These are phyloP conservation scores for Ischnus inquisitorius DNA, from an alignment of 2,888 invertebrate genomes.

Conservation along the genomic window DNA sequence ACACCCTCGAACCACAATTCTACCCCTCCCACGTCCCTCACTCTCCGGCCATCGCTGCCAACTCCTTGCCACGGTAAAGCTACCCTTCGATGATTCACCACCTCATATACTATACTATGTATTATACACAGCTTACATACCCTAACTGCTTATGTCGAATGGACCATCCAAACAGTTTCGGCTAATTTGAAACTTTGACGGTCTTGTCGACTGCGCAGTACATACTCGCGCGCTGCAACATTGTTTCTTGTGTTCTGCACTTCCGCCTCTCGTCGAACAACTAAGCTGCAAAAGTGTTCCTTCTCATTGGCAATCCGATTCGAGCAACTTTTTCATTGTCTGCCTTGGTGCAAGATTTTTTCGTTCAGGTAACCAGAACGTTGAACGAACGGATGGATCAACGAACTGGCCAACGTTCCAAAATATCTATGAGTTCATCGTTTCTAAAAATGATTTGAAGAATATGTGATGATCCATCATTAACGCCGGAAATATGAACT, in stretches of 20 bases:
- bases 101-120: neutral
- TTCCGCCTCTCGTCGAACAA: neutral
- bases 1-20: conserved; percentile 67
- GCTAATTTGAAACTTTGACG: conserved; percentile 27
- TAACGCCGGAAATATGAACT: too few species aligned
- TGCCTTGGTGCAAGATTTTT: too few species aligned
- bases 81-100: conserved; percentile 33
- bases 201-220: neutral
- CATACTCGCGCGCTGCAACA: neutral
- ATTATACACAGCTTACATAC: conserved; percentile 8
- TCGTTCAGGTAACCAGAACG: too few species aligned
- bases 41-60: neutral
- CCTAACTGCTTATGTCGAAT: conserved; percentile 32
- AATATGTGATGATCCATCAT: too few species aligned
- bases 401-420: too few species aligned
- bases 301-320: too few species aligned
- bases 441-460: too few species aligned
- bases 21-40: conserved; percentile 60
- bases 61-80: conserved; percentile 21
- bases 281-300: too few species aligned
- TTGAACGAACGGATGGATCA: too few species aligned
- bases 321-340: too few species aligned
- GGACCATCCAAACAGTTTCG: conserved; percentile 29
- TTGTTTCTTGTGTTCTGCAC: neutral
- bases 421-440: too few species aligned